Conservation (phyloP, 1,140 invertebrate species). For the Eueides isabella region DNA sequence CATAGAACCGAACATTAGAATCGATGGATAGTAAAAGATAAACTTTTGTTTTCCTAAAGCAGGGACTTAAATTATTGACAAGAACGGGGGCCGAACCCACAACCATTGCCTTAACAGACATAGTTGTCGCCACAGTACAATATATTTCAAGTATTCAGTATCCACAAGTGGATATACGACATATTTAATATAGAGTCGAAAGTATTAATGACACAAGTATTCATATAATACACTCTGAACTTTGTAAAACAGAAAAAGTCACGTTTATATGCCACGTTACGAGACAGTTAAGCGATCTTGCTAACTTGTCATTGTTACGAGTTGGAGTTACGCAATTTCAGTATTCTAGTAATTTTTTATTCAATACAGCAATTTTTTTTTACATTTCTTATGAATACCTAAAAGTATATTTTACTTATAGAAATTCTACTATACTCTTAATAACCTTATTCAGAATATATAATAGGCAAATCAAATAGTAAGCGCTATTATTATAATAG, state of each 20-base stretch:
- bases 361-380: background rate
- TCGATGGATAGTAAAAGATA: too few relatives aligned
- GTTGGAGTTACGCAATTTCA: slow-evolving; percentile 8
- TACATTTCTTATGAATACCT: background rate
- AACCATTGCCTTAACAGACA: too few relatives aligned
- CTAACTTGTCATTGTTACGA: slow-evolving; percentile 2
- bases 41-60: too few relatives aligned
- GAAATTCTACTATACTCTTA: background rate
- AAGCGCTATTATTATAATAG: background rate
- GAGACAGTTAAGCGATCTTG: background rate
- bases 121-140: too few relatives aligned
- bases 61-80: too few relatives aligned
- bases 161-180: background rate
- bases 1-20: too few relatives aligned
- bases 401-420: background rate
- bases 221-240: background rate
- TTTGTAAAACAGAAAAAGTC: slow-evolving; percentile 10
- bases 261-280: slow-evolving; percentile 11
- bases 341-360: background rate
- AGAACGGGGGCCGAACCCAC: too few relatives aligned
- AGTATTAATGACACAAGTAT: slow-evolving; percentile 10
- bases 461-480: background rate
- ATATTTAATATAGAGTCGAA: background rate
- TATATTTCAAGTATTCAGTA: too few relatives aligned
- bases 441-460: too few relatives aligned